These are phyloP conservation scores for Buceros bicornis DNA, from an alignment of 2,797 vertebrate species.

Conservation along the genomic window DNA sequence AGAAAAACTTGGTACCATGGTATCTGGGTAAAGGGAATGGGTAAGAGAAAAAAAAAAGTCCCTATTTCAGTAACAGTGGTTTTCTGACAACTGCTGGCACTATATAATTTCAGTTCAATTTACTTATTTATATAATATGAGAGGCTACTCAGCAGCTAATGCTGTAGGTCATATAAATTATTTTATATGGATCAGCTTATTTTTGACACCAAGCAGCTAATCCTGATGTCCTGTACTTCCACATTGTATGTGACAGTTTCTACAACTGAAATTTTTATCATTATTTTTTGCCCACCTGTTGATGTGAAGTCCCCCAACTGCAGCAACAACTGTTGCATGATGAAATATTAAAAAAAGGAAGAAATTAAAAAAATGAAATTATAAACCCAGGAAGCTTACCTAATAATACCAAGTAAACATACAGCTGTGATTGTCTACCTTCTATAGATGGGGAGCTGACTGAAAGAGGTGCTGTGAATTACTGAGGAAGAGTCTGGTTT, in stretches of 20 bases:
- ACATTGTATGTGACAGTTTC: background rate
- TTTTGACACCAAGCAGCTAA: background rate
- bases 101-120: background rate
- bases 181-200: background rate
- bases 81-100: background rate
- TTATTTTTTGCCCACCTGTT: background rate
- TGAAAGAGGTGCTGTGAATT: background rate
- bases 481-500: background rate
- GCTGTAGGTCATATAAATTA: background rate
- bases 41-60: background rate
- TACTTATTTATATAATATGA: background rate
- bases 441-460: background rate
- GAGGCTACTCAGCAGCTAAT: background rate
- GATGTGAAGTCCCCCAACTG: background rate
- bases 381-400: background rate
- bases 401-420: background rate
- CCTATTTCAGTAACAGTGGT: background rate
- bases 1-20: background rate
- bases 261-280: background rate
- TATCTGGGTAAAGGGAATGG: background rate
- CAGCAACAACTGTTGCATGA: background rate
- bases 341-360: background rate
- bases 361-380: background rate
- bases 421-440: background rate
- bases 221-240: background rate